Percentiles rank a stretch among this genome's conserved stretches.
Evolutionary conservation across 2,888 invertebrate species (phyloP).

Genomic region (Pachymerium ferrugineum): DNA sequence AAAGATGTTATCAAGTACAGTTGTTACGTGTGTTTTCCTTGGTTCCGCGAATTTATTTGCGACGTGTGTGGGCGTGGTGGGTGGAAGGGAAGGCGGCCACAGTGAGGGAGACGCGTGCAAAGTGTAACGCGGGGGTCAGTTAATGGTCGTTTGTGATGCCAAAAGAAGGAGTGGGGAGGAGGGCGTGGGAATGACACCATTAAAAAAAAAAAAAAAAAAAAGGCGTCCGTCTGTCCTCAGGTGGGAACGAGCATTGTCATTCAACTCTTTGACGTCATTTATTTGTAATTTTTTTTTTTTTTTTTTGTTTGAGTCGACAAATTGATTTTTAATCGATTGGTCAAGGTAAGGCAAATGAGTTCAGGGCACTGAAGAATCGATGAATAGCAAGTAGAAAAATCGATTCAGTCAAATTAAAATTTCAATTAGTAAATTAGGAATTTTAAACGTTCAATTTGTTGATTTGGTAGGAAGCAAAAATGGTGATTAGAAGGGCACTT

Average conservation of each 20-base stretch:
- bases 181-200: slow-evolving; percentile 27
- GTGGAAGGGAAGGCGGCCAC: neutral
- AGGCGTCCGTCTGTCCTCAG: neutral
- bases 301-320: too few species aligned
- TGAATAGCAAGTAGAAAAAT: too few species aligned
- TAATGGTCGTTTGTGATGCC: slow-evolving; percentile 12
- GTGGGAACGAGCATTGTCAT: neutral
- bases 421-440: too few species aligned
- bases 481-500: too few species aligned
- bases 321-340: neutral
- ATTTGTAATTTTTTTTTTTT: neutral
- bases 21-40: neutral
- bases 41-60: neutral
- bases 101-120: slow-evolving; percentile 8
- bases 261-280: slow-evolving; percentile 17
- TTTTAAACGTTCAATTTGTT: too few species aligned
- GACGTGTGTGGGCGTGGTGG: slow-evolving; percentile 20
- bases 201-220: neutral
- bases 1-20: too few species aligned
- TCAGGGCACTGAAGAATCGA: too few species aligned
- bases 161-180: neutral
- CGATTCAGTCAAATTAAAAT: too few species aligned
- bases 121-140: slow-evolving; percentile 23
- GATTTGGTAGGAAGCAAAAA: too few species aligned
- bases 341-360: too few species aligned